Base-by-base conservation (phyloP, 2,888 invertebrate species). In the Aporophyla lueneburgensis region DNA sequence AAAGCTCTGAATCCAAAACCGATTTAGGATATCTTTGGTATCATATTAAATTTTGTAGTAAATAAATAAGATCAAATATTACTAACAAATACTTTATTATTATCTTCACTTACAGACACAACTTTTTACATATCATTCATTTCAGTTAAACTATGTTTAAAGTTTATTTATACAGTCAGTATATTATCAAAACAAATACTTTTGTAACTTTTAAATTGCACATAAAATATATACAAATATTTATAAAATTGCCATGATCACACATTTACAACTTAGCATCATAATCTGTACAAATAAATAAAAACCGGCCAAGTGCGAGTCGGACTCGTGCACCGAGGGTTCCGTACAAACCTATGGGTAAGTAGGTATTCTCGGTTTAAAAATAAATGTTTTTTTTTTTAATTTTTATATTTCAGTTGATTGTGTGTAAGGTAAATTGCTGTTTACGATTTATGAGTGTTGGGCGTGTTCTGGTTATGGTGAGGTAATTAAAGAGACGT, bases 271-370 rank as follows among this genome's bases (percentile, higher is more conserved):
- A 83, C 86, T 77, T 83, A 85, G 54, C 19, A 61, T 40, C 83
- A 46, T 59, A 77, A 86, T 85, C 86, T 85, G 78, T 85, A 83
- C 83, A 83, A 83, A 83, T 83, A 83, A 83, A 85, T 83, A 70
- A 77, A 73, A 56, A 53, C n/a, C n/a, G n/a, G n/a, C n/a, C n/a
- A n/a, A n/a, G n/a, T n/a, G n/a, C n/a, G n/a, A n/a, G n/a, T n/a
- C n/a, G n/a, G n/a, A n/a, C n/a, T n/a, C n/a, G n/a, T n/a, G n/a
- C n/a, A n/a, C n/a, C n/a, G n/a, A n/a, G n/a, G n/a, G n/a, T n/a
- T n/a, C n/a, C n/a, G n/a, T n/a, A n/a, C n/a, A n/a, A n/a, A n/a
- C n/a, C n/a, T n/a, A n/a, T n/a, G n/a, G n/a, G n/a, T n/a, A n/a
- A n/a, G n/a, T n/a, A n/a, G n/a, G n/a, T n/a, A n/a, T n/a, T n/a